Conservation (phyloP, 2,797 vertebrate species). For the Adelosebastes latens region DNA sequence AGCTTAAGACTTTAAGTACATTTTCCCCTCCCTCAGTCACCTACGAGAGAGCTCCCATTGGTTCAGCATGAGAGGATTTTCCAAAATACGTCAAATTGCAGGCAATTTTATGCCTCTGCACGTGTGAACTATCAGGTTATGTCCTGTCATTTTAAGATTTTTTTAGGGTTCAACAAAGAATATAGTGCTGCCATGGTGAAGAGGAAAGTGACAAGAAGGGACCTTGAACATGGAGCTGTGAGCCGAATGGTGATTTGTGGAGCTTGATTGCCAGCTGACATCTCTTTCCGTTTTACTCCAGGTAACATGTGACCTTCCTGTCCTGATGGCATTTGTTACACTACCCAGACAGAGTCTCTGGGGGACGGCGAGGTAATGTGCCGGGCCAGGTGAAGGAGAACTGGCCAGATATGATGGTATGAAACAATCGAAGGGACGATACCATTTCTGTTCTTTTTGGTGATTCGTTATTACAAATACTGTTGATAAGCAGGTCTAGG, state of each 20-base stretch:
- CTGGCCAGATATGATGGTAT: neutral
- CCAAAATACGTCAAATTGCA: neutral
- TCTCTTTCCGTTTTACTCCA: conserved; percentile 29
- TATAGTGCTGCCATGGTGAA: neutral
- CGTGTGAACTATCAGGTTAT: neutral
- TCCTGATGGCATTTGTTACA: conserved; percentile 14
- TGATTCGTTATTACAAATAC: neutral
- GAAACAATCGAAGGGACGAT: neutral
- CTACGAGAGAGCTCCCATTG: neutral
- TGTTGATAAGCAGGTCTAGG: neutral
- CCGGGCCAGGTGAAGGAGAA: neutral
- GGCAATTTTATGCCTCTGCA: neutral
- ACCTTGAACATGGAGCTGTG: conserved; percentile 29
- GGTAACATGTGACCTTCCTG: conserved; percentile 55
- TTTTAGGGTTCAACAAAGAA: neutral
- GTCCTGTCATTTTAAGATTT: neutral
- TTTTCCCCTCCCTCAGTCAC: neutral
- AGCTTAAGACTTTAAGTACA: neutral
- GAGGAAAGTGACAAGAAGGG: conserved; percentile 18
- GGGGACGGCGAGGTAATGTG: conserved; percentile 20
- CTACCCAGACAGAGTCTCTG: conserved; percentile 15
- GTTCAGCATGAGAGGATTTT: neutral
- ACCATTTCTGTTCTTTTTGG: neutral
- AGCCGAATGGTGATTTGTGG: conserved; percentile 31
- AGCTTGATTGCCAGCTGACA: conserved; percentile 30